A percentile compares a stretch with the other conserved stretches of the same genome.
Conservation (phyloP, 1,140 invertebrate genomes). For the Delia radicum region DNA sequence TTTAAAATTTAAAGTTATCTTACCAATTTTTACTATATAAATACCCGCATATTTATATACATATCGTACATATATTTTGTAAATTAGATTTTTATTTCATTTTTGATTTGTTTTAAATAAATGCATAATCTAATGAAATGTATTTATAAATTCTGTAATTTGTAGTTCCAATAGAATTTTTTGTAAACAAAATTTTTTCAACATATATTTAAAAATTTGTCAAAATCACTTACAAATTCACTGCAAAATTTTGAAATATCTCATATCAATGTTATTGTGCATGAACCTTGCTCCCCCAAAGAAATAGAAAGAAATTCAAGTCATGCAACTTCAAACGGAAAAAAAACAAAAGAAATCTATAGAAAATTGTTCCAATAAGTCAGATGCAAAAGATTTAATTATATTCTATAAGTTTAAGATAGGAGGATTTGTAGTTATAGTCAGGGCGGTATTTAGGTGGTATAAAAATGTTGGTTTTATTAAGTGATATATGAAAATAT, state of each 20-base stretch:
- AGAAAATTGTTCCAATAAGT: too few relatives aligned
- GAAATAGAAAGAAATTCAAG: too few relatives aligned
- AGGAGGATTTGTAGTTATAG: too few relatives aligned
- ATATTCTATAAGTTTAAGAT: too few relatives aligned
- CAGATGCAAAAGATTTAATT: too few relatives aligned
- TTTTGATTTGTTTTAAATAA: background rate
- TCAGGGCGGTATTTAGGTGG: too few relatives aligned
- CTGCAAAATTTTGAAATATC: background rate
- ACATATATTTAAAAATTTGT: background rate
- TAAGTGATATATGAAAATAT: too few relatives aligned
- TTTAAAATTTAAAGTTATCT: background rate
- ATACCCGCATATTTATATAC: too few relatives aligned
- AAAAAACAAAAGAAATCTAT: too few relatives aligned
- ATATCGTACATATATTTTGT: too few relatives aligned
- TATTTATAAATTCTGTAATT: background rate
- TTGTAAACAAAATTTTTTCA: background rate
- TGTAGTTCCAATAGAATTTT: background rate
- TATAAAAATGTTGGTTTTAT: too few relatives aligned
- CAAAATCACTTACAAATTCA: background rate
- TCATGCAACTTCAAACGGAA: too few relatives aligned
- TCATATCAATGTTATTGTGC: background rate
- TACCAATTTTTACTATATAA: background rate
- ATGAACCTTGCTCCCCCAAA: background rate
- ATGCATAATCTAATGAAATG: background rate
- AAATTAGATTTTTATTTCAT: background rate